phyloP scores from a whole-genome alignment of 23 tunicate genomes.

The Corella eumyota region DNA sequence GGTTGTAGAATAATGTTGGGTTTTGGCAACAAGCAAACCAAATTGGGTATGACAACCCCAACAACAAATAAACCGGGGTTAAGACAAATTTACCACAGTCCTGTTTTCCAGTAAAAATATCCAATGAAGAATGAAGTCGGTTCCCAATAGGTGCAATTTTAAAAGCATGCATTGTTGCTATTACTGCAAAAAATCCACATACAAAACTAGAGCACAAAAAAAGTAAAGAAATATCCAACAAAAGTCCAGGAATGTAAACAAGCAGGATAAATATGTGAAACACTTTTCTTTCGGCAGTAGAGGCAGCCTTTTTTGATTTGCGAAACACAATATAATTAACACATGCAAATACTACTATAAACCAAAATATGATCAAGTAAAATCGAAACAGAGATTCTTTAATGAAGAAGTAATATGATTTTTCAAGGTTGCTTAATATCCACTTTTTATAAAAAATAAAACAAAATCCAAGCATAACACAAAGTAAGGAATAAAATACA shows the following conservation, averaged over 20 bases:
- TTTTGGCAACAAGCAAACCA: constrained; percentile 50
- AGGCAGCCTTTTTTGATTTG: constrained; percentile 3
- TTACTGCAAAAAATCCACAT: constrained; percentile 21
- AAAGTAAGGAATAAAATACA: constrained; percentile 7
- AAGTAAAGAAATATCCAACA: constrained; percentile 44
- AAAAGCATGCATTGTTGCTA: constrained; percentile 27
- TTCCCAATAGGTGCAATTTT: constrained; percentile 48
- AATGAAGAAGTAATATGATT: background rate
- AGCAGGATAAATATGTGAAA: constrained; percentile 61
- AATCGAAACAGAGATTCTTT: background rate
- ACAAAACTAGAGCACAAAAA: constrained; percentile 38
- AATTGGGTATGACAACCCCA: constrained; percentile 76
- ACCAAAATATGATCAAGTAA: constrained; percentile 10
- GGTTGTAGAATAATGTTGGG: constrained; percentile 3
- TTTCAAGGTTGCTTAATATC: background rate
- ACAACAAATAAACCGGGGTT: constrained; percentile 62
- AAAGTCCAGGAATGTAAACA: constrained; percentile 71
- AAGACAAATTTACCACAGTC: constrained; percentile 59
- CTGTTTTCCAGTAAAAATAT: constrained; percentile 35
- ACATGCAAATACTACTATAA: constrained; percentile 1
- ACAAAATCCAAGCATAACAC: constrained; percentile 5
- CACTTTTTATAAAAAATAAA: background rate
- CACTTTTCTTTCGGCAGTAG: constrained; percentile 55
- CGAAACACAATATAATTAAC: constrained; percentile 3
- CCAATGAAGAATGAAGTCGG: constrained; percentile 6